Evolutionary conservation across 2,888 invertebrate species (phyloP), one percentile per base, ranked within the genome.

Genomic region (Ellobium chinense): DNA sequence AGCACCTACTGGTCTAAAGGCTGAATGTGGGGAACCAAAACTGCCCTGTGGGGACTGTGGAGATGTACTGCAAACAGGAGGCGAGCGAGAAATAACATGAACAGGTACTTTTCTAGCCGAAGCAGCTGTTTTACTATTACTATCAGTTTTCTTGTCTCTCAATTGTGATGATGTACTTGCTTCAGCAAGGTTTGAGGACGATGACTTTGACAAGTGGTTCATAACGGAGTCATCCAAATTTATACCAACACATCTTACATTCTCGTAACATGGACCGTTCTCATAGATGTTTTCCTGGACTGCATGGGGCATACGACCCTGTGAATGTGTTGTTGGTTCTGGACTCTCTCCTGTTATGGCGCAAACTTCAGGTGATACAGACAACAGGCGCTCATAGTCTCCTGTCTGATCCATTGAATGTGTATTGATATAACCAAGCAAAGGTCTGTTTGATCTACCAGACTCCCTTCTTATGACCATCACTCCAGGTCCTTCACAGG

Each of bases 361-460:
- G 73, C 83, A 81, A 37, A 83, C 73, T 81, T 84, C 83, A 34
- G 80, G 80, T 34, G 80, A 84, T 24, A 70, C 78, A 56, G 80
- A 73, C 39, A 80, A 29, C 21, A 80, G 37, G 18, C 66, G 73
- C n/a, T 80, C 80, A 68, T 56, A 60, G 18, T 80, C 68, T 4
- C 46, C 46, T 12, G 29, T 39, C 54, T 29, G 58, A 37, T 80
- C 39, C 24, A 14, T 5, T 27, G 31, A 14, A 1, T 56, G 66
- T 54, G 78, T 54, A 72, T 63, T 72, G 5, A 36, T 56, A 34
- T 72, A 78, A 70, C 36, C 54, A 24, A 73, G 65, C 27, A 72
- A 27, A 36, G 63, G 56, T 36, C 56, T 46, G n/a, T 56, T 65
- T 0, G 72, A 65, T 36, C 56, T 72, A 18, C 46, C 37, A 12